These are phyloP conservation scores for Dicaeum eximium DNA, from an alignment of 2,113 vertebrate species.

Conservation along the genomic window DNA sequence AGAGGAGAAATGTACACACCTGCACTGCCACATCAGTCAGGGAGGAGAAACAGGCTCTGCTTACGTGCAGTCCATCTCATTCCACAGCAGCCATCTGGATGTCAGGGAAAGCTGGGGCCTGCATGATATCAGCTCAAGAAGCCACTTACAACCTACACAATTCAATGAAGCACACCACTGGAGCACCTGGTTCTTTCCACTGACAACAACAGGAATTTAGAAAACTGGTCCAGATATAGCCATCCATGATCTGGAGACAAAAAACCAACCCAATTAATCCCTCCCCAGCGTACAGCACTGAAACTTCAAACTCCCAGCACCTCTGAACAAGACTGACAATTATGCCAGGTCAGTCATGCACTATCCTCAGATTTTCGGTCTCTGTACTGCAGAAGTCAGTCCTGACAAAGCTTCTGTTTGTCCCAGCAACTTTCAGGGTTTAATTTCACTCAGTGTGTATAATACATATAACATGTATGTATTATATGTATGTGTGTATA, in stretches of 20 bases:
- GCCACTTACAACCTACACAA: not conserved
- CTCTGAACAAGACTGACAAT: not conserved
- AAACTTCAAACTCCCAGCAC: not conserved
- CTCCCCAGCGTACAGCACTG: not conserved
- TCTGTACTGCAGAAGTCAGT: not conserved
- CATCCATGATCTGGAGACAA: not conserved
- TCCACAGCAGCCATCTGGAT: not conserved
- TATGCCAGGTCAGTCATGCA: not conserved
- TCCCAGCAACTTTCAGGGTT: not conserved
- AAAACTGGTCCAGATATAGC: not conserved
- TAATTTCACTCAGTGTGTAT: not conserved
- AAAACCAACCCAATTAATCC: not conserved
- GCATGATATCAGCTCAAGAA: not conserved
- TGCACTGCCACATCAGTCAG: not conserved
- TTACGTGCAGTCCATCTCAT: not conserved
- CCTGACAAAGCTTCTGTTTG: not conserved
- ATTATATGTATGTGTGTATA: not conserved
- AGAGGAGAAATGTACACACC: rapidly evolving
- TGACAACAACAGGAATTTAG: not conserved
- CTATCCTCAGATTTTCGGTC: not conserved
- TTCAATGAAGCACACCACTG: not conserved
- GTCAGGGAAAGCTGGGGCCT: not conserved
- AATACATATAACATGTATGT: no score
- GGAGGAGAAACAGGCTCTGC: not conserved
- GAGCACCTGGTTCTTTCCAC: not conserved